Conservation (phyloP, 2,888 invertebrate species). For the Octodonta nipae region DNA sequence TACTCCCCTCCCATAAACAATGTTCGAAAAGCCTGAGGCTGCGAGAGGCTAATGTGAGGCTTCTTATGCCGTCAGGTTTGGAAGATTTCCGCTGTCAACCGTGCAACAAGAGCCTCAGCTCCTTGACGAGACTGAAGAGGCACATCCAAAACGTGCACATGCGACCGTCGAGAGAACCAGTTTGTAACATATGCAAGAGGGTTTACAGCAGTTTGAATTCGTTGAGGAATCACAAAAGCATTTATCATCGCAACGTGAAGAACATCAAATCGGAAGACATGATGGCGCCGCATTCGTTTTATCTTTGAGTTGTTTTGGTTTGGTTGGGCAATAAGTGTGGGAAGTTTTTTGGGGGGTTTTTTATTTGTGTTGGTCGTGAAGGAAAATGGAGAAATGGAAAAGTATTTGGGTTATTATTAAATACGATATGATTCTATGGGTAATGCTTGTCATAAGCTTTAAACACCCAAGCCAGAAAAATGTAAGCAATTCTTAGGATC, state of each 20-base stretch:
- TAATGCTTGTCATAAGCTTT: too few relatives aligned
- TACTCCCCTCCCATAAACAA: conserved; percentile 1
- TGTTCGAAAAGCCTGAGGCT: conserved; percentile 5
- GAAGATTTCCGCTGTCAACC: conserved; percentile 84
- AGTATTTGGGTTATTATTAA: too few relatives aligned
- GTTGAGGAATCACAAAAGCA: conserved; percentile 82
- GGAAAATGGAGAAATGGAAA: too few relatives aligned
- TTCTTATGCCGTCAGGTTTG: conserved; percentile 51
- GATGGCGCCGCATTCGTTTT: conserved; percentile 34
- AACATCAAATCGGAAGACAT: conserved; percentile 47
- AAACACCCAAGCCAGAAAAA: too few relatives aligned
- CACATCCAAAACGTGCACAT: conserved; percentile 87
- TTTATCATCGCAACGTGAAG: conserved; percentile 73
- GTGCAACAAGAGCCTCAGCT: conserved; percentile 81
- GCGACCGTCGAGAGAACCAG: conserved; percentile 78
- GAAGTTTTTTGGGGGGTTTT: too few relatives aligned
- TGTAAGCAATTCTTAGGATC: too few relatives aligned
- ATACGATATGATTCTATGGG: too few relatives aligned
- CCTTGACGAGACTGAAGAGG: conserved; percentile 74
- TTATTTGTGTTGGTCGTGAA: too few relatives aligned
- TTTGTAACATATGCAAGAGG: conserved; percentile 84
- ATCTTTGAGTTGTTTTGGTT: too few relatives aligned
- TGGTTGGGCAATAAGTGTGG: too few relatives aligned
- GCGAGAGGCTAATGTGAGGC: conserved; percentile 27
- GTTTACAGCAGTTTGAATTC: conserved; percentile 85